Base-by-base conservation (phyloP, 2,888 invertebrate species). In the Rotaria socialis region DNA sequence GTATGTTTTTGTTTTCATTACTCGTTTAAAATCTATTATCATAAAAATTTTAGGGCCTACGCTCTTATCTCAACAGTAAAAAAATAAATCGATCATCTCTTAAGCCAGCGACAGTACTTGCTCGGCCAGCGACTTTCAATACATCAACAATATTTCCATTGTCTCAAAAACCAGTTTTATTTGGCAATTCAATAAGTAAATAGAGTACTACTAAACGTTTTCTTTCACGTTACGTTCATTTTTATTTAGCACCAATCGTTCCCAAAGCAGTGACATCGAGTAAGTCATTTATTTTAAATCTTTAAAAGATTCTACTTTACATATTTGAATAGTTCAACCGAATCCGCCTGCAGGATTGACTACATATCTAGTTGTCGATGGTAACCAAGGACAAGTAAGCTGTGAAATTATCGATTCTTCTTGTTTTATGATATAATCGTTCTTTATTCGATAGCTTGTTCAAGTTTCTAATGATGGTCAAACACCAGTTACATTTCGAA, bases 361-460 rank as follows among this genome's bases (percentile, higher is more conserved):
- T 24, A 80, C 80, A 4, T 80, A 80, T 80, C 47, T 80, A 80
- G 80, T 80, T 24, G 80, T 47, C 24, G 47, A 80, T 47, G 84
- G 88, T 19, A 55, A 55, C 55, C 41, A 60, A 47, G 50, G 55
- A n/a, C 85, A 85, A 85, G 85, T 85, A 43, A 27, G n/a, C 14
- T 67, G 7, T 35, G 22, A 67, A 67, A 27, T 35, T 35, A 35
- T 35, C 35, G 35, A 35, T 35, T 35, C 35, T 35, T 35, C 35
- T 35, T 35, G 35, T 35, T 35, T 35, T 35, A 35, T 35, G 35
- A 35, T 35, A 35, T 35, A 35, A 35, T 50, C 50, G 14, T 14
- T 2, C 35, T 50, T 50, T 11, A 4, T 14, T 50, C 8, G 8
- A 8, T 24, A 80, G 80, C 80, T 80, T n/a, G 43, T 80, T n/a